Evolutionary conservation across 2,888 invertebrate species (phyloP), one percentile per base, ranked within the genome.

Genomic region (Fabriciana adippe): DNA sequence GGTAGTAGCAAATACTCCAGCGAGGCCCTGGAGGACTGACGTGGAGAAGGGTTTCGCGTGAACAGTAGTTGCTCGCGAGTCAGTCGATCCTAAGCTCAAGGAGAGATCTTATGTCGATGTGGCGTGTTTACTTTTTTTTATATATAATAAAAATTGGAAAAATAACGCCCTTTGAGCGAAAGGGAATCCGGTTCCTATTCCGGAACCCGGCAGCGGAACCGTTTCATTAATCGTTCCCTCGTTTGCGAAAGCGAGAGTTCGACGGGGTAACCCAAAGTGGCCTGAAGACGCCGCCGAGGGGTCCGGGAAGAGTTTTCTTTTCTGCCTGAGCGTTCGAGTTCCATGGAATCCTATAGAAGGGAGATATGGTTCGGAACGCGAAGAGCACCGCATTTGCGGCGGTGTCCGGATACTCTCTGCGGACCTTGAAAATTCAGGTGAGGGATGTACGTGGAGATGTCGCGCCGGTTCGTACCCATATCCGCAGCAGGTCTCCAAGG

Each of bases 401-500:
- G 77, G 79, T 82, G 83, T 83, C 84, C 79, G 82, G 82, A 79
- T 78, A 70, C 78, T 81, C 79, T 82, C 81, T 78, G 79, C 79
- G 83, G 82, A 81, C 81, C 83, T 83, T 84, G 82, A 84, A 84
- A 83, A 53, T 53, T 82, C 79, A 82, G 55, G 55, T 55, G 55
- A 55, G 55, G 55, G 55, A 55, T 55, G 55, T 79, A 84, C 82
- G 74, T 79, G 78, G 78, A 86, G 55, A 79, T 79, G 78, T 85
- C 82, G 79, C 82, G 81, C 82, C 79, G 83, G 79, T 78, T 93
- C 94, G 94, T 95, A 94, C 94, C 94, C 93, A 94, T 94, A 94
- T 94, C 94, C 94, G 54, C 94, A 95, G 93, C 95, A 95, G 95
- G 95, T 95, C 94, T 95, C 94, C 94, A 94, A 95, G 94, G 94